Conservation (phyloP, 2,888 invertebrate species). For the Rhopalosiphum nymphaeae region DNA sequence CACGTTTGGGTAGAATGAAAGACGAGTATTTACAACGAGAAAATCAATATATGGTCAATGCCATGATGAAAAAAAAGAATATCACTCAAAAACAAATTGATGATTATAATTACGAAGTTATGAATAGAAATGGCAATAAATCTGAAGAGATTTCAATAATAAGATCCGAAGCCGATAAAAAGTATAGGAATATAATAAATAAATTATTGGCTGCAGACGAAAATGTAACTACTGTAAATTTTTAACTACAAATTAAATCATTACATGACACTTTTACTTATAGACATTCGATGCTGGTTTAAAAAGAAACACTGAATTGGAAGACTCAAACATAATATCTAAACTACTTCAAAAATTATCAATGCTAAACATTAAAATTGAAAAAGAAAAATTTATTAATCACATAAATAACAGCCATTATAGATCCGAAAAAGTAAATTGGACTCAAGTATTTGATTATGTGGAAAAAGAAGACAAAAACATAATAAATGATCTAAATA, state of each 20-base stretch:
- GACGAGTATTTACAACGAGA: background rate
- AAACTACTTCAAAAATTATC: background rate
- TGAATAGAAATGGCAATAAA: background rate
- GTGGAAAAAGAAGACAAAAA: background rate
- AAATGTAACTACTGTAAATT: background rate
- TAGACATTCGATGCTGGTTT: conserved; percentile 27
- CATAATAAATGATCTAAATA: background rate
- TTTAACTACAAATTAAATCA: background rate
- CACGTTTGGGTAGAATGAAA: conserved; percentile 31
- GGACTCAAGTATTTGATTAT: conserved; percentile 20
- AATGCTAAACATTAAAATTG: background rate
- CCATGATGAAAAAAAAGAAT: conserved; percentile 53
- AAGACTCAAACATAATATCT: background rate
- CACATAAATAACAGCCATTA: conserved; percentile 10
- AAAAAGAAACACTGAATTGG: background rate
- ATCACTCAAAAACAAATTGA: conserved; percentile 22
- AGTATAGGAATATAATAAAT: conserved; percentile 27
- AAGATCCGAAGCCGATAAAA: conserved; percentile 18
- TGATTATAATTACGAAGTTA: background rate
- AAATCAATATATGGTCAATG: conserved; percentile 9
- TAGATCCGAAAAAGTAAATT: conserved; percentile 18
- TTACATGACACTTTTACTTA: background rate
- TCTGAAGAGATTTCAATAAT: background rate
- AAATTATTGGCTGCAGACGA: conserved; percentile 28
- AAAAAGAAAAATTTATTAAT: conserved; percentile 18